phyloP scores from a whole-genome alignment of 2,888 invertebrate species.

The Anthophora plumipes region DNA sequence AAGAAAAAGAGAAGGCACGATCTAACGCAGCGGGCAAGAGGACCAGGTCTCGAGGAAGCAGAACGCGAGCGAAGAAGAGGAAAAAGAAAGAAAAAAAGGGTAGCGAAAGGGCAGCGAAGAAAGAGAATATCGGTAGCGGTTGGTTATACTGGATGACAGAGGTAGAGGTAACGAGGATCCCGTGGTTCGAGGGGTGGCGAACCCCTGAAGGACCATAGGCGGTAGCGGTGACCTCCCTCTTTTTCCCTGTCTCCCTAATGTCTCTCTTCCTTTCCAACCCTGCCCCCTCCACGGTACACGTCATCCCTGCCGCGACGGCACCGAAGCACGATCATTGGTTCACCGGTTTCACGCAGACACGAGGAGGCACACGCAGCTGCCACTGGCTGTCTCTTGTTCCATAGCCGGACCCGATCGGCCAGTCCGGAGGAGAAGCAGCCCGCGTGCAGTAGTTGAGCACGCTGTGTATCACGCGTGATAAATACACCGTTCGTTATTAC shows the following conservation, averaged over 20 bases:
- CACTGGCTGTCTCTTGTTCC: slow-evolving; percentile 72
- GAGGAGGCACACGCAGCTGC: slow-evolving; percentile 79
- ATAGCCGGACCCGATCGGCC: slow-evolving; percentile 71
- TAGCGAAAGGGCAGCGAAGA: no score
- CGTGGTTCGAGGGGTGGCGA: slow-evolving; percentile 78
- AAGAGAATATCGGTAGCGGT: slow-evolving; percentile 58
- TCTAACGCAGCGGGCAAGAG: slow-evolving; percentile 58
- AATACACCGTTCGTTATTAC: slow-evolving; percentile 24
- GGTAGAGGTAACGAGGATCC: slow-evolving; percentile 64
- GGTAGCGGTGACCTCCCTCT: slow-evolving; percentile 77
- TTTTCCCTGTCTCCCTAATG: slow-evolving; percentile 64
- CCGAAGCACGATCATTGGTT: slow-evolving; percentile 82
- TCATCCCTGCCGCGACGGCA: slow-evolving; percentile 73
- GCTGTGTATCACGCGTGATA: slow-evolving; percentile 43
- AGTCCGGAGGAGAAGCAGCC: slow-evolving; percentile 68
- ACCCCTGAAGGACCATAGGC: slow-evolving; percentile 80
- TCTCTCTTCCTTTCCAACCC: slow-evolving; percentile 73
- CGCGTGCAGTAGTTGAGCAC: slow-evolving; percentile 67
- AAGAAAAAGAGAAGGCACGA: slow-evolving; percentile 59
- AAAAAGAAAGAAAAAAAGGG: no score
- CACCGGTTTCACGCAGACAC: slow-evolving; percentile 81
- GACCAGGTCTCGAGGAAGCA: slow-evolving; percentile 60
- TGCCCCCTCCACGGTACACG: slow-evolving; percentile 64
- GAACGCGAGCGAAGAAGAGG: slow-evolving; percentile 44
- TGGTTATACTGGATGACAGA: slow-evolving; percentile 62